These are phyloP conservation scores for Mythimna impura DNA, from an alignment of 2,888 invertebrate genomes.

Conservation along the genomic window DNA sequence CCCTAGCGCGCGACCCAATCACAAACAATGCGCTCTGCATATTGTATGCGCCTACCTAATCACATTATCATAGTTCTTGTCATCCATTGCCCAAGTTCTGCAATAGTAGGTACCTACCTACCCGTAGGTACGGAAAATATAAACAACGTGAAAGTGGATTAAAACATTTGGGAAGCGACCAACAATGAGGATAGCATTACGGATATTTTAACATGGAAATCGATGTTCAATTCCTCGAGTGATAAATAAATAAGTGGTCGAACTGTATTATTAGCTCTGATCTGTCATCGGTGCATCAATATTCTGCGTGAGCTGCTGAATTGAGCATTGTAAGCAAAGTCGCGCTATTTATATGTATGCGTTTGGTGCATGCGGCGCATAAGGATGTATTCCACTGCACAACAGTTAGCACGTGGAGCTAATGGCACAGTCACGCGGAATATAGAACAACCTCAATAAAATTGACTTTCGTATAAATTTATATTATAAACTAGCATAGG, in stretches of 20 bases:
- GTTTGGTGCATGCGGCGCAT: constrained; percentile 14
- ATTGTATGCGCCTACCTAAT: no score
- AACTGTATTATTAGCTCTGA: constrained; percentile 38
- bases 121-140: neutral
- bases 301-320: constrained; percentile 52
- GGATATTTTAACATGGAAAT: constrained; percentile 6
- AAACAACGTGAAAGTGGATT: neutral
- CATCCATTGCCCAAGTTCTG: no score
- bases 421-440: neutral
- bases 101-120: no score
- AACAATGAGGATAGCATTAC: neutral
- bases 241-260: constrained; percentile 31
- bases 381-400: constrained; percentile 22
- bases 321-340: constrained; percentile 59
- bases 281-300: constrained; percentile 58
- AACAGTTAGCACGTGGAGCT: neutral
- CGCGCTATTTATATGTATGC: constrained; percentile 54
- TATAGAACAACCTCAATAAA: neutral
- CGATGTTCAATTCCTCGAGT: neutral
- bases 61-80: no score
- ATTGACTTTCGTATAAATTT: constrained; percentile 2
- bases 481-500: constrained; percentile 4
- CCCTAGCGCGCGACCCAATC: neutral
- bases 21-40: no score
- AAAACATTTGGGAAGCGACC: neutral